phyloP scores from a whole-genome alignment of 2,888 invertebrate species.

The Leucania comma region DNA sequence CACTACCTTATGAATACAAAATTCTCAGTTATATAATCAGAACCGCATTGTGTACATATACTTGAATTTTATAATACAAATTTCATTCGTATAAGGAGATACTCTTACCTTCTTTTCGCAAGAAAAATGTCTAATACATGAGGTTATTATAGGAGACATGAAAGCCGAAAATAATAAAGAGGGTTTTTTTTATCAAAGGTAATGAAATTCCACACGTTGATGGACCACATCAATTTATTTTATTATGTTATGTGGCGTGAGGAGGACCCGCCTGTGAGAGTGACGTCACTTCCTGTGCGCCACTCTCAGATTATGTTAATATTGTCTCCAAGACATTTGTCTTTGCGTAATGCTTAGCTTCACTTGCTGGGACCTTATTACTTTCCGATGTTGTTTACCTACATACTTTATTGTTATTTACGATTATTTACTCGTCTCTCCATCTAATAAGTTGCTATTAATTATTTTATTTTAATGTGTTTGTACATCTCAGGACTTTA shows the following conservation, averaged over 20 bases:
- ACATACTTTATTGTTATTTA: constrained; percentile 80
- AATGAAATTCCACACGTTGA: constrained; percentile 75
- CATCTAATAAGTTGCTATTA: constrained; percentile 39
- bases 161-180: constrained; percentile 54
- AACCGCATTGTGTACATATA: constrained; percentile 48
- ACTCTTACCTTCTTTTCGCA: constrained; percentile 18
- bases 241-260: constrained; percentile 68
- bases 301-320: constrained; percentile 88
- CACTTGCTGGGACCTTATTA: constrained; percentile 78
- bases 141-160: constrained; percentile 49
- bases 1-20: constrained; percentile 52
- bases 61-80: constrained; percentile 49
- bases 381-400: constrained; percentile 82
- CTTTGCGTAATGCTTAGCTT: constrained; percentile 83
- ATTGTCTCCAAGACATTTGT: constrained; percentile 86
- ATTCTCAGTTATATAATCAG: constrained; percentile 56
- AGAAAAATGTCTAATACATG: constrained; percentile 55
- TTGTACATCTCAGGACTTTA: too few relatives aligned
- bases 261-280: constrained; percentile 72
- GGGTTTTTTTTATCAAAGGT: constrained; percentile 66
- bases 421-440: constrained; percentile 68
- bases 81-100: constrained; percentile 20
- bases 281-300: constrained; percentile 84
- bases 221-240: constrained; percentile 77
- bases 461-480: constrained; percentile 8